These are phyloP conservation scores for Porphyrio hochstetteri DNA, from an alignment of 2,113 vertebrate genomes.

Conservation along the genomic window DNA sequence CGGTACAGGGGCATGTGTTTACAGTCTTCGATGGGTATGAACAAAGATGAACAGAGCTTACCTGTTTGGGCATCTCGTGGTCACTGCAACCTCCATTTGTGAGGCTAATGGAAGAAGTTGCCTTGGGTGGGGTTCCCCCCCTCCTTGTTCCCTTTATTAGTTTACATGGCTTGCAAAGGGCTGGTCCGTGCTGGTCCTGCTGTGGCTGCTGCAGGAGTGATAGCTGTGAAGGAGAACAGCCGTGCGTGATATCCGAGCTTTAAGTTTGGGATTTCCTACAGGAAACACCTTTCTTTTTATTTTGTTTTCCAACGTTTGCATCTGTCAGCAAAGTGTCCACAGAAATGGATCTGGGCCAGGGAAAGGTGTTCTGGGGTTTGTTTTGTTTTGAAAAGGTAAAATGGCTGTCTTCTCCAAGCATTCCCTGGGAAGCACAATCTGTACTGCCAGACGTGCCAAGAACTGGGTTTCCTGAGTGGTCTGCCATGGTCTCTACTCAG, in stretches of 20 bases:
- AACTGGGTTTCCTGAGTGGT: neutral
- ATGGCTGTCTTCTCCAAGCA: neutral
- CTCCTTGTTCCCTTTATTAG: neutral
- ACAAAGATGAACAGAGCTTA: neutral
- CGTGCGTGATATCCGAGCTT: neutral
- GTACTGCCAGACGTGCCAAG: neutral
- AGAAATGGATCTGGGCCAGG: neutral
- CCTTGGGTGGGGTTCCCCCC: neutral
- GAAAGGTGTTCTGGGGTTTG: neutral
- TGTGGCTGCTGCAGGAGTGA: neutral
- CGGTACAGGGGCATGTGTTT: neutral
- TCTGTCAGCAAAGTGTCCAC: neutral
- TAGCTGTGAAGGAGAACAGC: neutral
- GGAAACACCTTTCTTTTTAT: neutral
- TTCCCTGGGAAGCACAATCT: slow-evolving; percentile 29
- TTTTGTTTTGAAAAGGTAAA: neutral
- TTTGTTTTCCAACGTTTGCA: neutral
- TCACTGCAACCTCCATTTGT: neutral
- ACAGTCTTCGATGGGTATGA: neutral
- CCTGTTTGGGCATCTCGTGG: neutral
- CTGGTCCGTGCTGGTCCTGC: neutral
- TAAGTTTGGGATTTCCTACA: neutral
- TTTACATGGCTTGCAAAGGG: neutral
- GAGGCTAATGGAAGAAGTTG: neutral
- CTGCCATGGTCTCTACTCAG: neutral